These are phyloP conservation scores for Myanophis thanlyinensis DNA, from an alignment of 2,113 vertebrate species.

Conservation along the genomic window DNA sequence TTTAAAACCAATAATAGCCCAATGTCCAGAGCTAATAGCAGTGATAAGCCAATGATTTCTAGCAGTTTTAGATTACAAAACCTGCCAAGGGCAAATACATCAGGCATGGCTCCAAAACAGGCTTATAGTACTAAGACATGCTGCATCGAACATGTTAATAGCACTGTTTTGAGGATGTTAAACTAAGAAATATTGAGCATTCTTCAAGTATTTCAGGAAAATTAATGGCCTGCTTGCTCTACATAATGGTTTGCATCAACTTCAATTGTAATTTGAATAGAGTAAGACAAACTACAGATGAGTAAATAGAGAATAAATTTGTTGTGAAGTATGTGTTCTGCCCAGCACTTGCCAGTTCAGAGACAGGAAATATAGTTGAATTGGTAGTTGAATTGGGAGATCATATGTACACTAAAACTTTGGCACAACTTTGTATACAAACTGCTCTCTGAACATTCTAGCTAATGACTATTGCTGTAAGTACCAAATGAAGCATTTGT, in stretches of 20 bases:
- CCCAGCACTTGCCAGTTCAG: neutral
- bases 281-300: slow-evolving; percentile 10
- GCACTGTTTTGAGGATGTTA: slow-evolving; percentile 51
- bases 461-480: neutral
- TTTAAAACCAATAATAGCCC: slow-evolving; percentile 1
- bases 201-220: slow-evolving; percentile 39
- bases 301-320: neutral
- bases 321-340: neutral
- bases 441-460: neutral
- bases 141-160: slow-evolving; percentile 62
- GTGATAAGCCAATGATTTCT: slow-evolving; percentile 48
- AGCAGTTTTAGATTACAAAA: slow-evolving; percentile 49
- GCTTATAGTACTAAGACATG: slow-evolving; percentile 36
- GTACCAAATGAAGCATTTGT: slow-evolving; percentile 49
- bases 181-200: slow-evolving; percentile 58
- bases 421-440: neutral
- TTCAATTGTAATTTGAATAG: slow-evolving; percentile 50
- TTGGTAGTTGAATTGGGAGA: too few species aligned
- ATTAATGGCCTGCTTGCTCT: slow-evolving; percentile 41
- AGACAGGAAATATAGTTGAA: neutral
- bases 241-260: slow-evolving; percentile 35
- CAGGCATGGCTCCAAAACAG: slow-evolving; percentile 44
- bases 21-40: slow-evolving; percentile 7
- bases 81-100: slow-evolving; percentile 53
- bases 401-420: neutral